Evolutionary conservation across 1,140 invertebrate species (phyloP).

Genomic region (Drosophila ficusphila): DNA sequence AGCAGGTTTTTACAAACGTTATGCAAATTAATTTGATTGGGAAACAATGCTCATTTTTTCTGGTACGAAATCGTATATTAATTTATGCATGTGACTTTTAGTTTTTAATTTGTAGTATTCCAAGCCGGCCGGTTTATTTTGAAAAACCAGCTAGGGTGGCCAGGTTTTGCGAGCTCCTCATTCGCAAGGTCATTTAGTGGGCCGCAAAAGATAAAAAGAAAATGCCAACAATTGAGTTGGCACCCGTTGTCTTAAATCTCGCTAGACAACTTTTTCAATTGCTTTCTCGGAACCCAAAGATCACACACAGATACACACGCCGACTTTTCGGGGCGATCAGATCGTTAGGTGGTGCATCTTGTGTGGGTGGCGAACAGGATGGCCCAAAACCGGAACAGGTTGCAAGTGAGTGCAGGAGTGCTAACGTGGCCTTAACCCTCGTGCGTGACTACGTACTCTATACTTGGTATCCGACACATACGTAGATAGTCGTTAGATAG

Average conservation of each 20-base stretch:
- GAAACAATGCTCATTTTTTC: not conserved
- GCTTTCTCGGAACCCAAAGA: constrained; percentile 25
- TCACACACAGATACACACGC: constrained; percentile 19
- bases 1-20: constrained; percentile 6
- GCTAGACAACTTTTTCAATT: constrained; percentile 40
- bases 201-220: not conserved
- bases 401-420: constrained; percentile 42
- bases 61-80: not conserved
- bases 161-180: not conserved
- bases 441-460: not conserved
- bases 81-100: not conserved
- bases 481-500: not conserved
- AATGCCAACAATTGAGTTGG: constrained; percentile 33
- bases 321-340: not conserved
- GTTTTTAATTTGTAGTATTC: not conserved
- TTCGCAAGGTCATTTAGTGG: constrained; percentile 35
- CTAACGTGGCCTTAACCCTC: constrained; percentile 24
- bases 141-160: constrained; percentile 7
- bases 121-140: constrained; percentile 26
- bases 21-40: constrained; percentile 18
- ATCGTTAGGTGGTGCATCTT: not conserved
- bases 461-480: not conserved
- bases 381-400: constrained; percentile 22
- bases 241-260: constrained; percentile 21
- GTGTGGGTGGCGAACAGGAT: constrained; percentile 13